phyloP scores from a whole-genome alignment of 2,888 invertebrate species.

The Amphiduros pacificus region DNA sequence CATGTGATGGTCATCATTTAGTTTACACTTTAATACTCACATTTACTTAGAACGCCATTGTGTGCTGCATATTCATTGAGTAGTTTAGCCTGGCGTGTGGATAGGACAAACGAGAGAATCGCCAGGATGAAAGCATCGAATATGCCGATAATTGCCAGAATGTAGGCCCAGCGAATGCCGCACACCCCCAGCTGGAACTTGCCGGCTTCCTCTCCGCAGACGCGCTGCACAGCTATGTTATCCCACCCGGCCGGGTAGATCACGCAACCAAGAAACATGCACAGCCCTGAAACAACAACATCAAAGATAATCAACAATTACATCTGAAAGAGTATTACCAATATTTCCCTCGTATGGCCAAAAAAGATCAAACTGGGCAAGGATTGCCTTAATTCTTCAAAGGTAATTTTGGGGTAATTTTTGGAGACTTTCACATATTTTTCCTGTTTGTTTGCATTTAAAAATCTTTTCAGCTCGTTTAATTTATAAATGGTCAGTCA shows the following conservation, averaged over 20 bases:
- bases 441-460: no score
- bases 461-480: no score
- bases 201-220: conserved; percentile 78
- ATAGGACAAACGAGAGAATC: conserved; percentile 88
- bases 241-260: conserved; percentile 92
- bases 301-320: neutral
- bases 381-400: no score
- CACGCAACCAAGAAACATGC: conserved; percentile 84
- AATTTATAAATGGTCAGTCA: no score
- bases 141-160: conserved; percentile 87
- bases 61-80: conserved; percentile 29
- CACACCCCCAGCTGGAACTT: conserved; percentile 80
- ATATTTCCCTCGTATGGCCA: no score
- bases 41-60: conserved; percentile 40
- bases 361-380: no score
- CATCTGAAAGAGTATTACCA: neutral
- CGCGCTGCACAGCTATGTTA: conserved; percentile 76
- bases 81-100: conserved; percentile 72
- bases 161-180: conserved; percentile 78
- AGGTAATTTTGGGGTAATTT: no score
- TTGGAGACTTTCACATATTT: no score
- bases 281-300: conserved; percentile 69
- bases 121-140: conserved; percentile 82
- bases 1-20: no score
- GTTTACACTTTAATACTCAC: no score